These are phyloP conservation scores for Ashinkailepas kermadecensis DNA, from an alignment of 2,888 invertebrate species.

Conservation along the genomic window DNA sequence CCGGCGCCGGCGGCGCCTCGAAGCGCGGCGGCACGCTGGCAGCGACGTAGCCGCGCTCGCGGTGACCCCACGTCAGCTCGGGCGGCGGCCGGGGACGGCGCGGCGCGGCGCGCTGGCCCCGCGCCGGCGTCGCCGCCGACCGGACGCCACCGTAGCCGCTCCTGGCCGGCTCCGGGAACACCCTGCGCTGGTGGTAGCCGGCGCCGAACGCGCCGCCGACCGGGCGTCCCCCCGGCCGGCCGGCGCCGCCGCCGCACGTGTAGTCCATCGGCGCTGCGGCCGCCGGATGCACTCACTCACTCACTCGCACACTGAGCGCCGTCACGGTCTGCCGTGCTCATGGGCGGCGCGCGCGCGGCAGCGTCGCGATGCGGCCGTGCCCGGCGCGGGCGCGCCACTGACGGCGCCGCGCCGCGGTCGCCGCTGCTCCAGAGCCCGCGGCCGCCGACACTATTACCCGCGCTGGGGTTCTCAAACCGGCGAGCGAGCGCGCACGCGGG, in stretches of 20 bases:
- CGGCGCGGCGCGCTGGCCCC: slow-evolving; percentile 26
- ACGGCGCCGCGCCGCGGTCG: neutral
- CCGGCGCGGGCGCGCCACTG: neutral
- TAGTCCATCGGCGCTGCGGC: neutral
- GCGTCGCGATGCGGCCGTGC: neutral
- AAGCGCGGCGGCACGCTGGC: slow-evolving; percentile 36
- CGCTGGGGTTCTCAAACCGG: neutral
- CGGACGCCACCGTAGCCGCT: slow-evolving; percentile 4
- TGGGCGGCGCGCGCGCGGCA: neutral
- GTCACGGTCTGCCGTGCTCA: neutral
- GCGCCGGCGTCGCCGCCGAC: slow-evolving; percentile 11
- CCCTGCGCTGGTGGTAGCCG: slow-evolving; percentile 24
- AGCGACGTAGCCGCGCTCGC: neutral
- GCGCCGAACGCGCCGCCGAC: neutral
- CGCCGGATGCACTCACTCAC: neutral
- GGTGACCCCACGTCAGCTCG: neutral
- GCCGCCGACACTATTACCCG: neutral
- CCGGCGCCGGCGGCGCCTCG: slow-evolving; percentile 6
- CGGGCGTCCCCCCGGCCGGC: slow-evolving; percentile 24
- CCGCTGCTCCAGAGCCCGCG: slow-evolving; percentile 11
- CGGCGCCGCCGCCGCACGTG: slow-evolving; percentile 26
- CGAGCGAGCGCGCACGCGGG: neutral
- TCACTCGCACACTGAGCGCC: neutral
- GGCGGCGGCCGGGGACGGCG: neutral
- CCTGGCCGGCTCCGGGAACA: slow-evolving; percentile 15